Conservation (phyloP, 2,797 vertebrate species). For the Urocyon cinereoargenteus region DNA sequence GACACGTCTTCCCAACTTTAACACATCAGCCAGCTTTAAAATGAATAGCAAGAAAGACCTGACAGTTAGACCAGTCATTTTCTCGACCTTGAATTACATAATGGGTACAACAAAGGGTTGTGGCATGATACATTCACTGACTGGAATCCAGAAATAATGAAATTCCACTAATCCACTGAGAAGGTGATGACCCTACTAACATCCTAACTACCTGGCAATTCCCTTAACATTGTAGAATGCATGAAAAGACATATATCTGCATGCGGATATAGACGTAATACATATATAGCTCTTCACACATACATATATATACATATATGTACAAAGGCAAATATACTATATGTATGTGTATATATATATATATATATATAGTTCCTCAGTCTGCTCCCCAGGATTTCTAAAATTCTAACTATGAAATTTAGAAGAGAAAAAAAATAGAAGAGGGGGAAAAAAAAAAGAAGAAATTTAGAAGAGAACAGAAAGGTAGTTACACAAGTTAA, state of each 20-base stretch:
- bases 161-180: constrained; percentile 66
- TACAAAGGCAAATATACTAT: too few relatives aligned
- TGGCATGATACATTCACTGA: not conserved
- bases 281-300: not conserved
- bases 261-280: not conserved
- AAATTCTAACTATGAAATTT: constrained; percentile 32
- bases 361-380: not conserved
- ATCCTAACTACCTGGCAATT: constrained; percentile 54
- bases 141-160: constrained; percentile 63
- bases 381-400: constrained; percentile 7
- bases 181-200: constrained; percentile 75
- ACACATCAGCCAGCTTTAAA: not conserved
- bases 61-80: not conserved
- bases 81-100: constrained; percentile 69
- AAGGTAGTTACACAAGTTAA: not conserved
- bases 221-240: constrained; percentile 30
- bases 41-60: not conserved
- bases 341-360: not conserved
- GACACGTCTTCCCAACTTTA: not conserved
- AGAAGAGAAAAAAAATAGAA: not conserved
- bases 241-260: constrained; percentile 40
- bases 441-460: not conserved
- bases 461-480: not conserved
- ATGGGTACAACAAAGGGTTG: constrained; percentile 45
- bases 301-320: not conserved